Conservation (phyloP, 2,113 vertebrate species). For the Bucco capensis region DNA sequence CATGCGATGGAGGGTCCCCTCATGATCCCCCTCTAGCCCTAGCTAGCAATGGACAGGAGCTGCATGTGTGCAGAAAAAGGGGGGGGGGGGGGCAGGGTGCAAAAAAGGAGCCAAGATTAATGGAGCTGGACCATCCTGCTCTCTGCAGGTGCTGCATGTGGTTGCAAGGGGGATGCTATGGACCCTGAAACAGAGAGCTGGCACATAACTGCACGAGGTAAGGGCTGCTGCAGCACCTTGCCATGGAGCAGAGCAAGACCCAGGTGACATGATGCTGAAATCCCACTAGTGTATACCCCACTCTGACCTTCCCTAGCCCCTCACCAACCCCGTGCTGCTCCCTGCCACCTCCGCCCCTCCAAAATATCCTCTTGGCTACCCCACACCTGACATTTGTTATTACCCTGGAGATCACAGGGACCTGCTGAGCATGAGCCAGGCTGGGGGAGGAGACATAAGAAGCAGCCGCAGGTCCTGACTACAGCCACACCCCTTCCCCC, state of each 20-base stretch:
- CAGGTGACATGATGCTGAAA: not conserved
- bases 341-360: not conserved
- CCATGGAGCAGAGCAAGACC: fast-evolving
- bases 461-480: not conserved
- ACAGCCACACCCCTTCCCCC: not conserved
- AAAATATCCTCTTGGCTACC: not conserved
- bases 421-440: not conserved
- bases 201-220: fast-evolving
- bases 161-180: not conserved
- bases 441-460: not conserved
- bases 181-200: not conserved
- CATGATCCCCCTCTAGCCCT: not conserved
- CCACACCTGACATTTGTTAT: not conserved
- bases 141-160: fast-evolving
- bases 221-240: fast-evolving
- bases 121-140: not conserved
- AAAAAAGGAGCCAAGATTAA: fast-evolving
- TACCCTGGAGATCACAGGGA: not conserved
- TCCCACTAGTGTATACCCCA: not conserved
- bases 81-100: not conserved
- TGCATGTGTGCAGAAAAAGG: not conserved
- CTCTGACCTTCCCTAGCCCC: not conserved
- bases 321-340: fast-evolving
- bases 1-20: no score
- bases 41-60: fast-evolving